Evolutionary conservation across 1,140 invertebrate genomes (phyloP), one percentile per base, ranked within the genome.

Genomic region (Lasioglossum baleicum): DNA sequence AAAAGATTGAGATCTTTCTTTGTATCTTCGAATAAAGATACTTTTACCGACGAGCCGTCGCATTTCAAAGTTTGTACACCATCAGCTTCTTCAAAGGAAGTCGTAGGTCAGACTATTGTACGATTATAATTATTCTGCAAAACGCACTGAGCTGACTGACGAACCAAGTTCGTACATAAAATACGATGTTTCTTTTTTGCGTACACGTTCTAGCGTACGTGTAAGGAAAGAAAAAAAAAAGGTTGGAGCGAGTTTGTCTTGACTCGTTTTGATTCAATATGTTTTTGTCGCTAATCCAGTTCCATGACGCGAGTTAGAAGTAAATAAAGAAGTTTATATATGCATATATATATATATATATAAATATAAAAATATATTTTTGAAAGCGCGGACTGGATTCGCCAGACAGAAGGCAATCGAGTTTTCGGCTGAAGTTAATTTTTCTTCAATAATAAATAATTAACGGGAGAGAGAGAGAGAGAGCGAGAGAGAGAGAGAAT

Each of bases 191-290:
- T 83, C 66, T 81, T 67, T 86, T 83, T 84, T 73, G 71, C 85
- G 81, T 88, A 88, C 88, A 85, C 88, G 88, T 88, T 88, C 51
- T 89, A 88, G 85, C 87, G 87, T 88, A 83, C 80, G 85, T 84
- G 66, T 64, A 42, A 42, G 44, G 22, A 48, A 65, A 20, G 42
- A 63, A 22, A 20, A 31, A 44, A 44, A 44, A 48, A 48, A 48
- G 44, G 6, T 63, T 42, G 40, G 35, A 64, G 61, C 35, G 78
- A 66, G 63, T 81, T 61, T 65, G 51, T 75, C 67, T 71, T n/a
- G 20, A 48, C 48, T 76, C 84, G 71, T 68, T n/a, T 26, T 65
- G 17, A 77, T 81, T 72, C 8, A 73, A 79, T 71, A 76, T 81
- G 84, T 81, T 86, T 83, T 86, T 83, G 82, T 87, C 67, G 85